A percentile compares a stretch with the other conserved stretches of the same genome.
These are phyloP conservation scores for Gallinago solitaria DNA, from an alignment of 2,797 vertebrate genomes.

Conservation along the genomic window DNA sequence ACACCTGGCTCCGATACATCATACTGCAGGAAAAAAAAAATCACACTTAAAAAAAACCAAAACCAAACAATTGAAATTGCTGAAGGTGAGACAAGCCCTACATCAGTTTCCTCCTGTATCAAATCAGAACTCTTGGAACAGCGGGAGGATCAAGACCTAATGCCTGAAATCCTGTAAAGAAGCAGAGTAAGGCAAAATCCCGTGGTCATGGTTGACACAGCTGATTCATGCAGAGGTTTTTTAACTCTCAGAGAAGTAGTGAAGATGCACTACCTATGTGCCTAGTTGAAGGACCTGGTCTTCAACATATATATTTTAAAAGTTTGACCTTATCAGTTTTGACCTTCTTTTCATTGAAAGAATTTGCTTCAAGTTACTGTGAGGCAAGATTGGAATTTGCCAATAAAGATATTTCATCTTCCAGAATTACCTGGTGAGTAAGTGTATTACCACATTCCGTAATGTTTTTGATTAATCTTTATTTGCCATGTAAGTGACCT, in stretches of 20 bases:
- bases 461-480: not conserved
- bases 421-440: not conserved
- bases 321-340: not conserved
- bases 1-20: not conserved
- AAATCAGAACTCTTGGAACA: not conserved
- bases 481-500: not conserved
- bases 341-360: not conserved
- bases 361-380: not conserved
- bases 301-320: not conserved
- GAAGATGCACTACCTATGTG: not conserved
- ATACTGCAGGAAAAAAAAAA: not conserved
- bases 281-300: not conserved
- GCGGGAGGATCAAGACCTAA: not conserved
- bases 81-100: not conserved
- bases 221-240: not conserved
- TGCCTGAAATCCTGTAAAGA: not conserved
- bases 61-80: not conserved
- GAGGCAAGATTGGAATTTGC: not conserved
- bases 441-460: not conserved
- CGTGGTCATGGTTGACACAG: not conserved
- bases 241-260: not conserved
- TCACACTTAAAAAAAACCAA: not conserved
- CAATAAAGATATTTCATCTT: not conserved
- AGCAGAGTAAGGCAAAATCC: not conserved
- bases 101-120: not conserved